Percentiles rank a stretch among this genome's conserved stretches.
These are phyloP conservation scores for Noctua janthe DNA, from an alignment of 2,888 invertebrate species.

Conservation along the genomic window DNA sequence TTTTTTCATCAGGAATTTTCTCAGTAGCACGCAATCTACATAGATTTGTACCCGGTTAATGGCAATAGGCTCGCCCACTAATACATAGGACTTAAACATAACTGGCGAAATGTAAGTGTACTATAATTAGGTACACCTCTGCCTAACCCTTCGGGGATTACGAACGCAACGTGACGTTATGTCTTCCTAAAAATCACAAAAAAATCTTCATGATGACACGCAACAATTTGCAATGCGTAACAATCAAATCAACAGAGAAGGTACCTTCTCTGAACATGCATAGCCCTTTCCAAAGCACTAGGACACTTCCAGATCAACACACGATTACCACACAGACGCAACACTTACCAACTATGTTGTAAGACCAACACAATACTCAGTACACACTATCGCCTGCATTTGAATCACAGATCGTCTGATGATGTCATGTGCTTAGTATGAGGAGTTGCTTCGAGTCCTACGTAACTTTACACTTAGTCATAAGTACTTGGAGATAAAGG, in stretches of 20 bases:
- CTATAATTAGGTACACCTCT: no score
- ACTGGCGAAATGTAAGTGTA: no score
- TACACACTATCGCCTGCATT: conserved; percentile 30
- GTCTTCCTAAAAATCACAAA: no score
- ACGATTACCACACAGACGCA: conserved; percentile 4
- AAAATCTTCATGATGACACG: neutral
- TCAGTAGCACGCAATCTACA: no score
- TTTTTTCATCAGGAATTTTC: no score
- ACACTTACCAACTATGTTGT: conserved; percentile 15
- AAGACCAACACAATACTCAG: conserved; percentile 22
- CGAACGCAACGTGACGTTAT: no score
- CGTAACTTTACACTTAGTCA: conserved; percentile 49
- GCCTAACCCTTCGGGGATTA: no score
- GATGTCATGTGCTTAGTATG: conserved; percentile 40
- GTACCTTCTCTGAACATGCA: neutral
- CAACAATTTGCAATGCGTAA: neutral
- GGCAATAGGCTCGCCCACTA: no score
- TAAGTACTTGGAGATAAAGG: conserved; percentile 35
- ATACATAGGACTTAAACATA: no score
- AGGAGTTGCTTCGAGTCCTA: conserved; percentile 20
- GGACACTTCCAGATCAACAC: neutral
- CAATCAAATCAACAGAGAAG: neutral
- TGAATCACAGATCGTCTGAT: conserved; percentile 49
- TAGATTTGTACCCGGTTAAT: no score
- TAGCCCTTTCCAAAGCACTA: neutral